These are phyloP conservation scores for Corythornis madagascariensis DNA, from an alignment of 2,113 vertebrate genomes.

Conservation along the genomic window DNA sequence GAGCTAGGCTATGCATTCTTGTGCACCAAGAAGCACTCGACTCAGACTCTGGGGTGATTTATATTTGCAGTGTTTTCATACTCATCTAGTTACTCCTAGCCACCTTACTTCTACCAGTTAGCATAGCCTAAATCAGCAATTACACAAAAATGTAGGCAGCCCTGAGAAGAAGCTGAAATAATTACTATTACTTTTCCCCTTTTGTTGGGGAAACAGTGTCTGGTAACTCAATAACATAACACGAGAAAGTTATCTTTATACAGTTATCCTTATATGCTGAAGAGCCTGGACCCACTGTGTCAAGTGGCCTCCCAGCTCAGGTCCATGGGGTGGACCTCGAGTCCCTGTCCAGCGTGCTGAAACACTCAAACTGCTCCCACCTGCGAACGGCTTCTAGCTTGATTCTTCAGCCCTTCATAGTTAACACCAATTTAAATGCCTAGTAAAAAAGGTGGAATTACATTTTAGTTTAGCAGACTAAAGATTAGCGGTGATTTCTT, in stretches of 20 bases:
- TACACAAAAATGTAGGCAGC: not conserved
- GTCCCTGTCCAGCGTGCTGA: slow-evolving; percentile 31
- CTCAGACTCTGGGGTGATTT: not conserved
- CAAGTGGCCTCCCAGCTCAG: accelerated
- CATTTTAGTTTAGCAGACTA: not conserved
- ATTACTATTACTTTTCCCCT: not conserved
- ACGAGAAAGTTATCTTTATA: no score
- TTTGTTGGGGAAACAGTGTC: not conserved
- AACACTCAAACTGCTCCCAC: not conserved
- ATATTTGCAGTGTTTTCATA: not conserved
- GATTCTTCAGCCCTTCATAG: not conserved
- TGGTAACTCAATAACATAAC: not conserved
- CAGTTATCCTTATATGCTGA: not conserved
- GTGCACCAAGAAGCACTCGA: not conserved
- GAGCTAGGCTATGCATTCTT: not conserved
- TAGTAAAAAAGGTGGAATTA: not conserved
- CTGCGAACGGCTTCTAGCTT: not conserved
- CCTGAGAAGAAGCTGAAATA: not conserved
- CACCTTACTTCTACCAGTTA: not conserved
- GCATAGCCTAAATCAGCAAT: not conserved
- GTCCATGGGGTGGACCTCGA: accelerated
- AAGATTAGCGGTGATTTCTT: not conserved
- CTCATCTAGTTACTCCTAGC: not conserved
- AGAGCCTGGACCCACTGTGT: accelerated
- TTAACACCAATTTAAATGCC: not conserved